Evolutionary conservation across 2,888 invertebrate genomes (phyloP), one percentile per base, ranked within the genome.

Genomic region (Cosmia trapezina): DNA sequence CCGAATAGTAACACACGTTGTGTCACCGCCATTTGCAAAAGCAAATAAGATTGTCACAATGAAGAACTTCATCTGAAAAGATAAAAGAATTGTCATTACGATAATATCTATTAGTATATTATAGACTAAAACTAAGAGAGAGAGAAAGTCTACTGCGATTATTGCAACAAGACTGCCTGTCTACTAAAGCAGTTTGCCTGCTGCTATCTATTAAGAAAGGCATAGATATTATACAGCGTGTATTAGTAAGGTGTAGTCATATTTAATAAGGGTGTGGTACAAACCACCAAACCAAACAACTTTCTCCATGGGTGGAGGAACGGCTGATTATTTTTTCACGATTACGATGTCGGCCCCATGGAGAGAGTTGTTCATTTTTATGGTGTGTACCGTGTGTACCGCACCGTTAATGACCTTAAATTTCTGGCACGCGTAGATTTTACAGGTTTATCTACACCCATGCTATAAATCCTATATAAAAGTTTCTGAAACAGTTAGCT

Each of bases 1-100:
- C 0, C 51, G 69, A 37, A 86, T 69, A 12, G 7, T 54, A 7
- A 77, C 1, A 66, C 86, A 85, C 5, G 62, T 49, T 22, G 11
- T 17, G 2, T 61, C 56, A 14, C 1, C 22, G 41, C 17, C 51
- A 19, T 81, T 69, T 41, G 80, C 75, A 47, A 87, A 57, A 54
- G 81, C 78, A 19, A 88, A 17, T 6, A 84, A 28, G 19, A 77
- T 59, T 33, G 75, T 45, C 22, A 81, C 28, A 37, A 83, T 70
- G 6, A 86, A 72, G 45, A 76, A 61, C 76, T 86, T 83, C 90
- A 90, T 90, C 90, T 90, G 90, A 41, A 86, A 90, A 73, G 28
- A 60, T 49, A 71, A 62, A 72, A 60, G 7, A 37, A 33, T 4
- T n/a, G 22, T 73, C 4, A 51, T 8, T 17, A 37, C 19, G 0